A percentile compares a stretch with the other conserved stretches of the same genome.
Evolutionary conservation across 2,113 vertebrate species (phyloP).

Genomic region (Melierax canorus): DNA sequence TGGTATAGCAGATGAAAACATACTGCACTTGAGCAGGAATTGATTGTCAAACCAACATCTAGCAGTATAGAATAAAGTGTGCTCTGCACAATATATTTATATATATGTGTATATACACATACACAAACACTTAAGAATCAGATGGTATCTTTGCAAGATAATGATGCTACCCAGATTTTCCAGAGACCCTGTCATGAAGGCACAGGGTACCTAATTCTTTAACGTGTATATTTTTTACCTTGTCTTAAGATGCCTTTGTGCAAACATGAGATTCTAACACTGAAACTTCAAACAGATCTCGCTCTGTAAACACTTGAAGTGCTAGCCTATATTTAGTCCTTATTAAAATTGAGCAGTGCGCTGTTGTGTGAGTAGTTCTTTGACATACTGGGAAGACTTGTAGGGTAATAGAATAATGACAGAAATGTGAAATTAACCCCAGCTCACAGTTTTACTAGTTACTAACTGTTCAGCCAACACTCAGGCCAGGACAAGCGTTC

Average conservation of each 20-base stretch:
- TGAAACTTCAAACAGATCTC: constrained; percentile 23
- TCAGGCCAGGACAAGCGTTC: neutral
- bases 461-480: neutral
- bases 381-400: neutral
- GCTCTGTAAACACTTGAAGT: neutral
- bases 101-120: neutral
- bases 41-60: neutral
- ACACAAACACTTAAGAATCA: neutral
- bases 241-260: constrained; percentile 29
- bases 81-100: neutral
- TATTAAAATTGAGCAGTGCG: constrained; percentile 35
- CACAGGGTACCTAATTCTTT: neutral
- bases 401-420: neutral
- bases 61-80: neutral
- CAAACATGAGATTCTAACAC: neutral
- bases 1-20: neutral
- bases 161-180: neutral
- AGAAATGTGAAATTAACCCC: neutral
- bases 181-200: neutral
- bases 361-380: constrained; percentile 24
- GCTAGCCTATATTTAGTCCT: constrained; percentile 41
- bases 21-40: neutral
- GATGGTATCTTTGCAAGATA: neutral
- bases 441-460: neutral
- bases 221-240: constrained; percentile 12